Base-by-base conservation (phyloP, 2,797 vertebrate species). In the Clarias laeviceps region DNA sequence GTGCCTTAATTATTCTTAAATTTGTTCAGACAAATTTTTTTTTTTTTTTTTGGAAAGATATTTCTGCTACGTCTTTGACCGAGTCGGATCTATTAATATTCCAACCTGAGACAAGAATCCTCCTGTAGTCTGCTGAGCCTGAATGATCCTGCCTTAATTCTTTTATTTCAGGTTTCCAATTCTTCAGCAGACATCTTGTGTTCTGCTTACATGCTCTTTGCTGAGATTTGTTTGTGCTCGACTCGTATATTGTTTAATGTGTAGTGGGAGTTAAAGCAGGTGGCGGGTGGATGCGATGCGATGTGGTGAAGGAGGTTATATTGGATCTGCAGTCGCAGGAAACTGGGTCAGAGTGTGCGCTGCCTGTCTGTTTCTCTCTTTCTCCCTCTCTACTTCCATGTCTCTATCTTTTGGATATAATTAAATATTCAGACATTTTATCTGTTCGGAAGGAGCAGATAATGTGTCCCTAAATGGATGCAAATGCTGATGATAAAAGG, bases 401-500 rank as follows among this genome's bases (percentile, higher is more conserved):
- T n/a, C 37, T 72, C 40, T 73, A 17, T 50, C 69, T 50, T 54
- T 11, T 9, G 29, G 18, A 34, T 78, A 57, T 78, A 78, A 59
- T 78, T 78, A 56, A 78, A 78, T 78, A 59, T 34, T 3, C 20
- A 59, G 54, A 34, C 74, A 22, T 22, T 74, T 45, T 73, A n/a
- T 27, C 66, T 45, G n/a, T 54, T 27, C 9, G 2, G 74, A 59
- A 37, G 0, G 74, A 61, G 61, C 56, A 37, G 20, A 37, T 78
- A 78, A 61, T 78, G 74, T 59, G 29, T 78, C 59, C 18, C 18
- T 78, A 78, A 74, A 61, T 78, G 56, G 74, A 78, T 59, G 14
- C 74, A 37, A 61, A 24, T 37, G 14, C 56, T 34, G 29, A 6
- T 77, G 14, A 24, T 37, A 78, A 32, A 32, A 32, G 17, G 29